Conservation (phyloP, 2,888 invertebrate species). For the Acrobasis suavella region DNA sequence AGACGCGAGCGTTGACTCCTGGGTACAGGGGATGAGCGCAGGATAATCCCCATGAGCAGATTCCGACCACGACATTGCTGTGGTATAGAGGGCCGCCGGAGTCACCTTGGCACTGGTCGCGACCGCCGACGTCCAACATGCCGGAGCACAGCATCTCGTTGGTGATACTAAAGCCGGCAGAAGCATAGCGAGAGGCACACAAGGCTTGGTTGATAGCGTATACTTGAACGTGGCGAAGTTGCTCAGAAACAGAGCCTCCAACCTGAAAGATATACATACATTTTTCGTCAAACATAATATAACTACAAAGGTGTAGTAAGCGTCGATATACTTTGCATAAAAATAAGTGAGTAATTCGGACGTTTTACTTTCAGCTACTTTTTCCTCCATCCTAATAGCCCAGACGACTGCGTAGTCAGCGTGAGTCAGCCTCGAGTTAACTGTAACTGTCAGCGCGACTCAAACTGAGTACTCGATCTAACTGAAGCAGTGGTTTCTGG, state of each 20-base stretch:
- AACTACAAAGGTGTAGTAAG: too few species aligned
- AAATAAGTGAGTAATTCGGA: too few species aligned
- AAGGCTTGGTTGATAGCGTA: conserved; percentile 43
- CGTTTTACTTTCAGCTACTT: too few species aligned
- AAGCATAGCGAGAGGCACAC: conserved; percentile 42
- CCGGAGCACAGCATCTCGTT: conserved; percentile 61
- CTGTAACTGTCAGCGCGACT: too few species aligned
- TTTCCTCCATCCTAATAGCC: too few species aligned
- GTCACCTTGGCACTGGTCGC: conserved; percentile 63
- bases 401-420: too few species aligned
- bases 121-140: conserved; percentile 57
- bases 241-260: conserved; percentile 37
- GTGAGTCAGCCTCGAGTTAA: too few species aligned
- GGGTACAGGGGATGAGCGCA: conserved; percentile 45
- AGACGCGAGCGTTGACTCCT: conserved; percentile 52
- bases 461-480: too few species aligned
- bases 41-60: conserved; percentile 46
- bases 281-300: neutral
- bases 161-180: conserved; percentile 33
- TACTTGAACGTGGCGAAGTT: conserved; percentile 49
- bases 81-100: conserved; percentile 62
- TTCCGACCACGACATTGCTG: conserved; percentile 49
- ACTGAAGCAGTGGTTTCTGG: too few species aligned
- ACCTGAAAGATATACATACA: conserved; percentile 27
- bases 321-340: too few species aligned